Evolutionary conservation across 2,113 vertebrate species (phyloP).

Genomic region (Pogona vitticeps): DNA sequence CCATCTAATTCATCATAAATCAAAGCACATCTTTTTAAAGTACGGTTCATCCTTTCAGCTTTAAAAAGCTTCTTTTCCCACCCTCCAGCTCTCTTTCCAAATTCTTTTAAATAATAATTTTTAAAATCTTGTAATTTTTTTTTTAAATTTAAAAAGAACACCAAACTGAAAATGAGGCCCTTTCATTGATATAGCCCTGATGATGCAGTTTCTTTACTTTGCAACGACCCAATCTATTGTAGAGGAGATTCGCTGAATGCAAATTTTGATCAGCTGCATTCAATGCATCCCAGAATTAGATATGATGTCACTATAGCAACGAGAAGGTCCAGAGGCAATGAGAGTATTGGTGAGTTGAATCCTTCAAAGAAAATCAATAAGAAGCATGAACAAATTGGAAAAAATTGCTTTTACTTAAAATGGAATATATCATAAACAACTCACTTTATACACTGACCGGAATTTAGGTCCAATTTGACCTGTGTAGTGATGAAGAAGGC

Average conservation of each 20-base stretch:
- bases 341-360: neutral
- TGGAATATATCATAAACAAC: slow-evolving; percentile 28
- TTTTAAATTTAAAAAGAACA: neutral
- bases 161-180: neutral
- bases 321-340: neutral
- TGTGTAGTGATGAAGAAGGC: neutral
- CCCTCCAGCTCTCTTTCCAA: neutral
- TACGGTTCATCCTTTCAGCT: neutral
- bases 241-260: neutral
- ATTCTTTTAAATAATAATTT: neutral
- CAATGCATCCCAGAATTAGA: neutral
- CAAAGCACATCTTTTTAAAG: neutral
- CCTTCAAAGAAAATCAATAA: slow-evolving; percentile 16
- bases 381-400: neutral
- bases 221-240: neutral
- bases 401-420: slow-evolving; percentile 34
- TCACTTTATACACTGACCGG: neutral
- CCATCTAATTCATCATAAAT: neutral
- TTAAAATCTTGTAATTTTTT: no score
- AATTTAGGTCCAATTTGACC: neutral
- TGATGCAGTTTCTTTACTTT: neutral
- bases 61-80: neutral
- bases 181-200: neutral
- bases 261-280: neutral
- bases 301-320: slow-evolving; percentile 11